Evolutionary conservation across 2,113 vertebrate genomes (phyloP), one percentile per base, ranked within the genome.

Genomic region (Cinclus mexicanus): DNA sequence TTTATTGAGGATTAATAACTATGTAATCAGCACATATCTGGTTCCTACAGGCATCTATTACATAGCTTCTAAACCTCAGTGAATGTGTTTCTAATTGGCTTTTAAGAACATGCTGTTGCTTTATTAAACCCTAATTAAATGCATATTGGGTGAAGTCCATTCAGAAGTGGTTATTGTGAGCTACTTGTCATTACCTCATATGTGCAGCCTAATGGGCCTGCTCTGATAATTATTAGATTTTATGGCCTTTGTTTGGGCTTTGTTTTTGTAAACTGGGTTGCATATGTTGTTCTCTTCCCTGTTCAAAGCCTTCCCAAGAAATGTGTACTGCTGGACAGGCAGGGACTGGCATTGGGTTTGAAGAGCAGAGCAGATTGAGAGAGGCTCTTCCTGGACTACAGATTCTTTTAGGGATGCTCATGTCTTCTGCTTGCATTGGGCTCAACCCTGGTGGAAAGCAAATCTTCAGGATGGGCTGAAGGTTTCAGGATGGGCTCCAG

Each of bases 21-120:
- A 65, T 90, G 95, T 94, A 96, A 97, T 97, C 83, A 92, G 95
- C 93, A 94, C 76, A 10, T 97, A 97, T 96, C 92, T 97, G 92
- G 87, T 94, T 97, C 96, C 86, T 91, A 95, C 85, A 96, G 97
- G 95, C 97, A 95, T 95, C 96, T 93, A 94, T 93, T 96, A 93
- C 93, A 92, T 85, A 95, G 96, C 93, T 96, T 95, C 97, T 95
- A 97, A 97, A 97, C 96, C 94, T 92, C 95, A 89, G 65, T 92
- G 95, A 96, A 95, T 95, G 95, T 97, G 97, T 97, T 97, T 97
- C 96, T 97, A 97, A 97, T 97, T 97, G 97, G 90, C 96, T 94
- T 96, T 95, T 96, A 94, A 97, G 95, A 97, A 95, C 95, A 96
- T 60, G 92, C 94, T 96, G 96, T 95, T 90, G 95, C 96, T 97